A percentile compares a stretch with the other conserved stretches of the same genome.
phyloP scores from a whole-genome alignment of 2,888 invertebrate species.

The Sesia apiformis region DNA sequence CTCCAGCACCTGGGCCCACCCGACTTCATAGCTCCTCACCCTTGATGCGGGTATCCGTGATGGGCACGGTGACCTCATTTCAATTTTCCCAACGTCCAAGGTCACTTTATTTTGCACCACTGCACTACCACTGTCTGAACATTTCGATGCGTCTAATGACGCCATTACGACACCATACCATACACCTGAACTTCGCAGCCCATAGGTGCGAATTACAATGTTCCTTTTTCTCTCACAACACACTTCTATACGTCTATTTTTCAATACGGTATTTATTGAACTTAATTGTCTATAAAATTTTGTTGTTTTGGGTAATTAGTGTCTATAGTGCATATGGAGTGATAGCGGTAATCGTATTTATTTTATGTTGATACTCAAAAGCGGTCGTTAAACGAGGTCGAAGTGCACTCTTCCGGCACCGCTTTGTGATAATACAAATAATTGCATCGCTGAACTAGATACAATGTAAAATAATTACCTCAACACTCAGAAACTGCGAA shows the following conservation, averaged over 20 bases:
- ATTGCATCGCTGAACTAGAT: neutral
- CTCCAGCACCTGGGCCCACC: slow-evolving; percentile 54
- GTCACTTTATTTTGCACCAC: slow-evolving; percentile 13
- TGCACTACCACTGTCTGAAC: slow-evolving; percentile 23
- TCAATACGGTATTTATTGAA: neutral
- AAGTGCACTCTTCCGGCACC: slow-evolving; percentile 38
- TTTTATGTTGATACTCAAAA: slow-evolving; percentile 25
- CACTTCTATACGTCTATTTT: neutral
- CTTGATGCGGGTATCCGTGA: neutral
- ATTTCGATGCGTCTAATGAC: slow-evolving; percentile 19
- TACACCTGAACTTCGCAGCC: neutral
- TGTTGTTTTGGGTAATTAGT: slow-evolving; percentile 3
- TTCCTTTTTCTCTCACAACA: no score
- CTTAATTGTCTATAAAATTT: slow-evolving; percentile 3
- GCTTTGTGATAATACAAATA: neutral
- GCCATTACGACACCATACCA: slow-evolving; percentile 22
- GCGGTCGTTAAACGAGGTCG: slow-evolving; percentile 34
- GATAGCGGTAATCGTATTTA: slow-evolving; percentile 26
- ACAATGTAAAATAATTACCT: neutral
- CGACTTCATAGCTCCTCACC: slow-evolving; percentile 28
- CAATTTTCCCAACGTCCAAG: slow-evolving; percentile 5
- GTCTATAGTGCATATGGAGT: slow-evolving; percentile 6
- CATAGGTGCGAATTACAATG: no score
- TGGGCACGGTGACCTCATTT: slow-evolving; percentile 7
- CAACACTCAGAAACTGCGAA: neutral